Conservation (phyloP, 2,888 invertebrate genomes). For the Oasisia sp. region DNA sequence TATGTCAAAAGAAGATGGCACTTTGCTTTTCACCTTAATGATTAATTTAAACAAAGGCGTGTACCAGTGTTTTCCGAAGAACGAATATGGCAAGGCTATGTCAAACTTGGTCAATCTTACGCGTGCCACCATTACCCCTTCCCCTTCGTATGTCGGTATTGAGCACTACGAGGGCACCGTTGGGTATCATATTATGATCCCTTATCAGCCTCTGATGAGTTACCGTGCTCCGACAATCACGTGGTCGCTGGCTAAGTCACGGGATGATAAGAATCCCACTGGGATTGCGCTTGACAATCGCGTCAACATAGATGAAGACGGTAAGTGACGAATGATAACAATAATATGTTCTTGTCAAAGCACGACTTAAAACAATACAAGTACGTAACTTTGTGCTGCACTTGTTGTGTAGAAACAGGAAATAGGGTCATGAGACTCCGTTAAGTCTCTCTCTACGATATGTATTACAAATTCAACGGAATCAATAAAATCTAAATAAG, state of each 20-base stretch:
- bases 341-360: not conserved
- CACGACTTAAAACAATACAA: too few relatives aligned
- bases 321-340: not conserved
- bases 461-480: too few relatives aligned
- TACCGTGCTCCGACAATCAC: not conserved
- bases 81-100: too few relatives aligned
- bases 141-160: not conserved
- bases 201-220: not conserved
- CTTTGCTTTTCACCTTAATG: not conserved
- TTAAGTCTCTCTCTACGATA: too few relatives aligned
- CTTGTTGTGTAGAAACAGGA: too few relatives aligned
- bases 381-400: too few relatives aligned
- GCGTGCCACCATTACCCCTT: not conserved
- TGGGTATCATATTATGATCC: not conserved
- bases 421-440: too few relatives aligned
- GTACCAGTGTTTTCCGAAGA: too few relatives aligned
- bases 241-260: not conserved
- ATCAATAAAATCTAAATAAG: too few relatives aligned
- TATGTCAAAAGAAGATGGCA: not conserved
- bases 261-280: too few relatives aligned
- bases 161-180: not conserved
- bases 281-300: not conserved
- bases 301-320: not conserved
- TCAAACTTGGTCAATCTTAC: too few relatives aligned
- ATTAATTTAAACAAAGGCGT: too few relatives aligned